A percentile compares a stretch with the other conserved stretches of the same genome.
phyloP scores from a whole-genome alignment of 2,888 invertebrate species.

The Orthosia cruda region DNA sequence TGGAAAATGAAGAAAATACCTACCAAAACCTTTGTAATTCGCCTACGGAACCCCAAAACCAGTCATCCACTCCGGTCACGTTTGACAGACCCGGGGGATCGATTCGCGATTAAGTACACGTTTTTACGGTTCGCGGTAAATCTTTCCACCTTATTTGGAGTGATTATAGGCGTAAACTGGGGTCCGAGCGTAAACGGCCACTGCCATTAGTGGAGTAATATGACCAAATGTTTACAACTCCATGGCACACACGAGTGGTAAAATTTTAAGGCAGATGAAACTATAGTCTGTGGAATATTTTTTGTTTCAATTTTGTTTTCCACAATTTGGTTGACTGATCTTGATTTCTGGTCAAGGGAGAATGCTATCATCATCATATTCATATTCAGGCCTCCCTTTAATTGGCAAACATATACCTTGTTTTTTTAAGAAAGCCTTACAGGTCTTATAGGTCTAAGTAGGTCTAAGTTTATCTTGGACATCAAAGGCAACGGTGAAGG shows the following conservation, averaged over 20 bases:
- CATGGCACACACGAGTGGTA: background rate
- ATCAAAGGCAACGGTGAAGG: too few relatives aligned
- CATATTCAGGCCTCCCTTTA: too few relatives aligned
- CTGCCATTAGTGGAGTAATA: slow-evolving; percentile 59
- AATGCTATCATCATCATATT: too few relatives aligned
- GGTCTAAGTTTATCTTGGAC: too few relatives aligned
- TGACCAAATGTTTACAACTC: slow-evolving; percentile 26
- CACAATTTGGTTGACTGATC: background rate
- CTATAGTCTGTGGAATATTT: background rate
- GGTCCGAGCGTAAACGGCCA: slow-evolving; percentile 40
- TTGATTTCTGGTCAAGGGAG: background rate
- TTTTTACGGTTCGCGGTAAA: slow-evolving; percentile 76
- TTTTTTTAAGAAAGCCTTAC: too few relatives aligned
- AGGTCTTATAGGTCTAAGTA: too few relatives aligned
- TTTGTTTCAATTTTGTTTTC: background rate
- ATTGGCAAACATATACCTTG: too few relatives aligned
- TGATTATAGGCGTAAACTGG: slow-evolving; percentile 68
- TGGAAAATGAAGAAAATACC: too few relatives aligned
- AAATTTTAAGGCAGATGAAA: background rate
- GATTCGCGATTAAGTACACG: slow-evolving; percentile 74
- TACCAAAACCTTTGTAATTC: background rate
- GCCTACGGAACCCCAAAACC: slow-evolving; percentile 27
- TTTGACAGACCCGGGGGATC: slow-evolving; percentile 72
- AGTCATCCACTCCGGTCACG: slow-evolving; percentile 77
- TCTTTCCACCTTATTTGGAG: slow-evolving; percentile 71